phyloP scores from a whole-genome alignment of 2,113 vertebrate species.

The Melanerpes aurifrons region DNA sequence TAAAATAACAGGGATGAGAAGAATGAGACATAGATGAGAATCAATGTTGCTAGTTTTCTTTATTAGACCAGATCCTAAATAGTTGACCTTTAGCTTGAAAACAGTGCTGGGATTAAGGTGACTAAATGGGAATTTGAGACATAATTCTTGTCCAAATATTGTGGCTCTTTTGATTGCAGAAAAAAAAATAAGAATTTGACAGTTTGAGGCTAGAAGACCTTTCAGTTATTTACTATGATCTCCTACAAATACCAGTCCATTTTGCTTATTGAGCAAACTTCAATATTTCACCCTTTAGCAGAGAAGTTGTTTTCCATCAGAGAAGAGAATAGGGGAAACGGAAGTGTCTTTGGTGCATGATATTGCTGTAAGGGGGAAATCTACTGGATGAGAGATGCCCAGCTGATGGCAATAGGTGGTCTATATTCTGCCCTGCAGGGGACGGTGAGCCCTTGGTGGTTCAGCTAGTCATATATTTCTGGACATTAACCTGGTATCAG shows the following conservation, averaged over 20 bases:
- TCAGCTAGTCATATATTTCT: background rate
- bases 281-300: background rate
- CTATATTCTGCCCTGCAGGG: background rate
- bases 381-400: background rate
- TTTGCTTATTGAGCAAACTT: background rate
- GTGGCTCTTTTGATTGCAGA: background rate
- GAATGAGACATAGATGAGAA: slow-evolving; percentile 4
- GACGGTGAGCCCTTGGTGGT: background rate
- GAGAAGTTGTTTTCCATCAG: background rate
- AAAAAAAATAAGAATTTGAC: background rate
- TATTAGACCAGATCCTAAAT: background rate
- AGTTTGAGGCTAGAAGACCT: background rate
- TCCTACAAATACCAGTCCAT: background rate
- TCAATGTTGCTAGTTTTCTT: background rate
- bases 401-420: background rate
- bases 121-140: background rate
- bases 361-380: background rate
- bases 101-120: background rate
- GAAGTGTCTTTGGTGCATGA: background rate
- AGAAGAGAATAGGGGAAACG: background rate
- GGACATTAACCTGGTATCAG: background rate
- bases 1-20: background rate
- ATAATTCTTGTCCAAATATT: background rate
- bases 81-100: background rate
- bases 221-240: background rate